These are phyloP conservation scores for Notolabrus celidotus DNA, from an alignment of 2,797 vertebrate species.

Conservation along the genomic window DNA sequence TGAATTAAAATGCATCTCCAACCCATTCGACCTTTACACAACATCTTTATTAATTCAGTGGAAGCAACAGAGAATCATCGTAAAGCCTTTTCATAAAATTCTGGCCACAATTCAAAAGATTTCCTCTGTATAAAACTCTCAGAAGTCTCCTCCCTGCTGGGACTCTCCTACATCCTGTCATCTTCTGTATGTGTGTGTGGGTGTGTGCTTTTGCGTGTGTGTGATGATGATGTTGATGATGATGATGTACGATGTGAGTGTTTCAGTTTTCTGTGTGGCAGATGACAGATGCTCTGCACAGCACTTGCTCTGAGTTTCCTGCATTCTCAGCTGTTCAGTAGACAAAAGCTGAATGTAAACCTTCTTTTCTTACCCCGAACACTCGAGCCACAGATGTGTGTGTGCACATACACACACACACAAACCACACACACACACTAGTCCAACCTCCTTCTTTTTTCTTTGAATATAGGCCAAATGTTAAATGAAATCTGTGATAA, in stretches of 20 bases:
- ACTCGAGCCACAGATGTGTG: constrained; percentile 16
- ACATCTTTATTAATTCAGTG: background rate
- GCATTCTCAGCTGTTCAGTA: constrained; percentile 78
- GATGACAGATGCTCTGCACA: constrained; percentile 55
- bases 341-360: constrained; percentile 58
- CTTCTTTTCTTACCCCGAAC: constrained; percentile 42
- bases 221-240: constrained; percentile 51
- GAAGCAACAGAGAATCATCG: background rate
- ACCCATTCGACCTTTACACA: background rate
- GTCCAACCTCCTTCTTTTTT: constrained; percentile 18
- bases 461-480: constrained; percentile 66
- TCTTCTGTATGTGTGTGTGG: constrained; percentile 3
- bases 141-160: constrained; percentile 43
- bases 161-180: constrained; percentile 54
- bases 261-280: constrained; percentile 60
- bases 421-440: constrained; percentile 2
- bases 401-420: background rate
- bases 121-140: constrained; percentile 20
- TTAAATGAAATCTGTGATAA: constrained; percentile 59
- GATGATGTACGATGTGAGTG: constrained; percentile 65
- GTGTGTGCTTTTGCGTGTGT: constrained; percentile 31
- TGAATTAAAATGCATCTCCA: no score
- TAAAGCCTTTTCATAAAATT: background rate
- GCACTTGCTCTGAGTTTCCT: constrained; percentile 45
- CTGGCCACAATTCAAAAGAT: constrained; percentile 10